Percentiles rank a stretch among this genome's conserved stretches.
These are phyloP conservation scores for Diorhabda sublineata DNA, from an alignment of 1,140 invertebrate genomes.

Conservation along the genomic window DNA sequence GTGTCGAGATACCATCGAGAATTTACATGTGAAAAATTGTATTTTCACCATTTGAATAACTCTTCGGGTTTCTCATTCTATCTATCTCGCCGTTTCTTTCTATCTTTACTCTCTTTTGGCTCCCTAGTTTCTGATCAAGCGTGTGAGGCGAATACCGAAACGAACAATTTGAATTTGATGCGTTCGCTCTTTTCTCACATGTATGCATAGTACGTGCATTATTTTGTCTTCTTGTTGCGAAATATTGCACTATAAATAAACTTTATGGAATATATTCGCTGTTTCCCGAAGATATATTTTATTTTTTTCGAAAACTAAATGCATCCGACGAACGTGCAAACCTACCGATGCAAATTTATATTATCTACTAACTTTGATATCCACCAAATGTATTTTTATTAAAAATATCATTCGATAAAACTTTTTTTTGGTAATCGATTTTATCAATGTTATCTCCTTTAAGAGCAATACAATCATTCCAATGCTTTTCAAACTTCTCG, in stretches of 20 bases:
- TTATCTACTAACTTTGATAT: no score
- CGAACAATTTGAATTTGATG: conserved; percentile 2
- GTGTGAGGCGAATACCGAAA: not conserved
- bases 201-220: conserved; percentile 1
- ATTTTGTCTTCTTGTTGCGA: not conserved
- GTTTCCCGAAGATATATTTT: conserved; percentile 1
- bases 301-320: not conserved
- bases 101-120: conserved; percentile 1
- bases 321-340: not conserved
- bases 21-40: conserved; percentile 24
- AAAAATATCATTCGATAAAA: no score
- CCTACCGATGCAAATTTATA: no score
- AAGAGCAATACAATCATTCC: no score
- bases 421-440: no score
- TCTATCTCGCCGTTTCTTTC: not conserved
- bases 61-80: conserved; percentile 12
- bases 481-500: no score
- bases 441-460: no score
- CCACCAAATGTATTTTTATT: no score
- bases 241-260: conserved; percentile 3
- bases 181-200: not conserved
- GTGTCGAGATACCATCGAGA: conserved; percentile 19
- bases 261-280: not conserved
- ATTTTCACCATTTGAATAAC: conserved; percentile 22
- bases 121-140: conserved; percentile 2